These are phyloP conservation scores for Arrhopalites spinosus DNA, from an alignment of 2,888 invertebrate genomes.

Conservation along the genomic window DNA sequence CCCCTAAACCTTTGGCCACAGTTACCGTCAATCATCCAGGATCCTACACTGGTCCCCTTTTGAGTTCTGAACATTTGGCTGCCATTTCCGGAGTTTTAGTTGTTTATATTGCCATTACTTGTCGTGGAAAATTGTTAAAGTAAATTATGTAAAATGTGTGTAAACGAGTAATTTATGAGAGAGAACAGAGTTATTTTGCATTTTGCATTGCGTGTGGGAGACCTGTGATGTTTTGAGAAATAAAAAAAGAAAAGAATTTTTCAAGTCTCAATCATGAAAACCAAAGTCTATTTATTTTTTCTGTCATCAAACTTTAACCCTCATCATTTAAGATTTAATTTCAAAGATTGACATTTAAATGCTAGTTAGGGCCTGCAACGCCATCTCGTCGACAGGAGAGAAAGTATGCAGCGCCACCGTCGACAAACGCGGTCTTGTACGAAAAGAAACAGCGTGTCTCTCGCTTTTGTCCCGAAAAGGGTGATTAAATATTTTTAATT, in stretches of 20 bases:
- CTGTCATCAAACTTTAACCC: too few relatives aligned
- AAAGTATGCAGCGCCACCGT: too few relatives aligned
- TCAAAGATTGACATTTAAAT: too few relatives aligned
- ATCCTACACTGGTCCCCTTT: conserved; percentile 88
- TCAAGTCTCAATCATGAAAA: not conserved
- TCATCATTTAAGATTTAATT: too few relatives aligned
- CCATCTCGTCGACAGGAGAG: too few relatives aligned
- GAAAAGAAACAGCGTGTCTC: not conserved
- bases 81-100: conserved; percentile 76
- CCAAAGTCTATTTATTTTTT: not conserved
- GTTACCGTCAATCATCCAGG: conserved; percentile 72
- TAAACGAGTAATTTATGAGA: not conserved
- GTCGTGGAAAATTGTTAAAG: conserved; percentile 78
- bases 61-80: conserved; percentile 90
- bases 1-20: conserved; percentile 69
- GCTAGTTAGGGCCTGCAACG: too few relatives aligned
- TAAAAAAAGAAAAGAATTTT: not conserved
- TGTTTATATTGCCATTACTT: conserved; percentile 84
- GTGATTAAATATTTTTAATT: not conserved
- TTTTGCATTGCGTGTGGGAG: not conserved
- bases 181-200: not conserved
- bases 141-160: conserved; percentile 60
- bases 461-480: not conserved
- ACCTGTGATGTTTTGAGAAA: not conserved
- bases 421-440: too few relatives aligned